Evolutionary conservation across 2,113 vertebrate species (phyloP).

Genomic region (Eurypyga helias): DNA sequence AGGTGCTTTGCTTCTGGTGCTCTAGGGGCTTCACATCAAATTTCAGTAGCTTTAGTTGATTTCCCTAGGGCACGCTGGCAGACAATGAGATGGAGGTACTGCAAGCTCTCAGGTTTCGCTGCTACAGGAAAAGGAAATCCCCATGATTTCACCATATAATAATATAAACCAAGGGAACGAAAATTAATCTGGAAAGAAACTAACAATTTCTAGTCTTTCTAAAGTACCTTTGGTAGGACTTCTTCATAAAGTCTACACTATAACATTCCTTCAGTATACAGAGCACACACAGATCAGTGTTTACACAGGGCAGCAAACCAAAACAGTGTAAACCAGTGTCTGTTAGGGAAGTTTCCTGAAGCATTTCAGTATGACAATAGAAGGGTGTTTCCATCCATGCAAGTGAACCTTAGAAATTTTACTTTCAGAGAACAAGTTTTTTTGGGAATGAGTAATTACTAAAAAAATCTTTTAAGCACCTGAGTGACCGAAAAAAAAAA

Average conservation of each 20-base stretch:
- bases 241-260: not conserved
- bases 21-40: not conserved
- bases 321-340: not conserved
- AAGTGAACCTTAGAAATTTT: not conserved
- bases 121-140: slow-evolving; percentile 51
- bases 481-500: not conserved
- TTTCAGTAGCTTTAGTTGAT: slow-evolving; percentile 10
- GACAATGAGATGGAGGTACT: not conserved
- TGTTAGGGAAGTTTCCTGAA: not conserved
- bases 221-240: not conserved
- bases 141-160: not conserved
- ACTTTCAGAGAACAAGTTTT: slow-evolving; percentile 24
- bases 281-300: not conserved
- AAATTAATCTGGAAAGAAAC: not conserved
- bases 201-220: not conserved
- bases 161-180: not conserved
- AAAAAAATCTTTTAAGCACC: not conserved
- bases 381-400: not conserved
- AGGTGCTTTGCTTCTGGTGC: not conserved
- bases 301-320: not conserved
- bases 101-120: slow-evolving; percentile 21
- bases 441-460: not conserved
- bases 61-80: not conserved
- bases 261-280: not conserved
- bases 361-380: not conserved